Evolutionary conservation across 23 tunicate genomes (phyloP), one percentile per base, ranked within the genome.

Genomic region (Clavelina lepadiformis): DNA sequence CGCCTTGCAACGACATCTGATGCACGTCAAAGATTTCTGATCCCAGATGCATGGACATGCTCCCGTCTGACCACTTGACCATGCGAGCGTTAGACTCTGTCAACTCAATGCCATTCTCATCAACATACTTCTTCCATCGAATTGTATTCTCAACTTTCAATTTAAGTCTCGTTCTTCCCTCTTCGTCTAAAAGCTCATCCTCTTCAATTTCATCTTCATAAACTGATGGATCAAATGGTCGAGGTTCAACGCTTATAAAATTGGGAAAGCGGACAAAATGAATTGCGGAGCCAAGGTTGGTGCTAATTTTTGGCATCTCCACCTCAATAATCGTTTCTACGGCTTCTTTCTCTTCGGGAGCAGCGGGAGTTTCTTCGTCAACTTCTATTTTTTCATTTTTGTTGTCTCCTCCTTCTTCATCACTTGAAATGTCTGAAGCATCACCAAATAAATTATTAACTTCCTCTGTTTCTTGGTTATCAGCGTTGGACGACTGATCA

Each of bases 131-230:
- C 71, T 53, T 69, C 98, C 98, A 91, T 44, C 98, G 51, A 11
- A 91, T 91, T 11, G 98, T 91, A 63, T 91, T 91, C 68, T 91
- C 98, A 19, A 91, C 84, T 61, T 85, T 85, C 20, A 77, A 41
- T 55, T 77, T 85, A 31, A 85, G 49, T 35, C 80, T 67, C 2
- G 91, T 91, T 37, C 98, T 77, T 71, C 98, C 98, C 58, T 91
- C 98, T 65, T 91, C 98, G 46, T 91, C 98, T 13, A 91, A 65
- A 44, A 82, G 31, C 28, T 91, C 98, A 53, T 91, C 98, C 31
- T 91, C 98, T 63, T 91, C 98, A 52, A 91, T 77, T 58, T 91
- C 98, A 65, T 91, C 98, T 60, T 91, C 98, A 51, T 91, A 91
- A 13, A 77, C 82, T 22, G 98, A 66, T 1, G 98, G 71, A 61